Percentiles rank a stretch among this genome's conserved stretches.
These are phyloP conservation scores for Allygus modestus DNA, from an alignment of 2,888 invertebrate species.

Conservation along the genomic window DNA sequence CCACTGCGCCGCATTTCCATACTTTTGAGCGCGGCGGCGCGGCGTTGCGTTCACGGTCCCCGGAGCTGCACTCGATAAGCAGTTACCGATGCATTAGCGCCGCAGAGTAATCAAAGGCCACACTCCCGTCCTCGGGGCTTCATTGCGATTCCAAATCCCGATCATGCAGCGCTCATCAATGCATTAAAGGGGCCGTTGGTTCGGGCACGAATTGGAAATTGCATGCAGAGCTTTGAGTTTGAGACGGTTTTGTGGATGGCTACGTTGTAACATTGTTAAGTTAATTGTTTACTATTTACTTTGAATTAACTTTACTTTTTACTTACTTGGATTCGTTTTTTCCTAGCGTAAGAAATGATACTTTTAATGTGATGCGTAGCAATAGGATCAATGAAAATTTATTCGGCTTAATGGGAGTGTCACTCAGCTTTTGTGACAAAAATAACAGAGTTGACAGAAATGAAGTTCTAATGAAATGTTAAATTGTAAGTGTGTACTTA, in stretches of 20 bases:
- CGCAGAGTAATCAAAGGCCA: slow-evolving; percentile 6
- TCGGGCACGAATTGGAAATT: too few relatives aligned
- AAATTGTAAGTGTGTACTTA: slow-evolving; percentile 71
- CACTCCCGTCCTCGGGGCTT: slow-evolving; percentile 6
- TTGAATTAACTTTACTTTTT: too few relatives aligned
- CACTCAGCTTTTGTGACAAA: too few relatives aligned
- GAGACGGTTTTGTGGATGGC: not conserved
- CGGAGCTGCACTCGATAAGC: not conserved
- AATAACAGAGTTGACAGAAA: too few relatives aligned
- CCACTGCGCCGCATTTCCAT: not conserved
- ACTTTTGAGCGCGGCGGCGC: not conserved
- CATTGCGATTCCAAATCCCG: not conserved
- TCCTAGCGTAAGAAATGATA: too few relatives aligned
- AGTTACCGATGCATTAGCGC: not conserved
- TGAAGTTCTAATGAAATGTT: too few relatives aligned
- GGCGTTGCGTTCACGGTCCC: not conserved
- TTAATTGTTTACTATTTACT: too few relatives aligned
- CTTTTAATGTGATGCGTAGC: too few relatives aligned
- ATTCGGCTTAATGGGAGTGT: too few relatives aligned
- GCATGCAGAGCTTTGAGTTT: not conserved
- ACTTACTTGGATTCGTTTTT: too few relatives aligned
- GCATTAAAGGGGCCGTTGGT: not conserved
- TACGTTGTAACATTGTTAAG: too few relatives aligned
- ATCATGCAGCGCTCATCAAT: not conserved
- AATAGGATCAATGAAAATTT: too few relatives aligned